Conservation (phyloP, 2,888 invertebrate species). For the Morpho deidamia region DNA sequence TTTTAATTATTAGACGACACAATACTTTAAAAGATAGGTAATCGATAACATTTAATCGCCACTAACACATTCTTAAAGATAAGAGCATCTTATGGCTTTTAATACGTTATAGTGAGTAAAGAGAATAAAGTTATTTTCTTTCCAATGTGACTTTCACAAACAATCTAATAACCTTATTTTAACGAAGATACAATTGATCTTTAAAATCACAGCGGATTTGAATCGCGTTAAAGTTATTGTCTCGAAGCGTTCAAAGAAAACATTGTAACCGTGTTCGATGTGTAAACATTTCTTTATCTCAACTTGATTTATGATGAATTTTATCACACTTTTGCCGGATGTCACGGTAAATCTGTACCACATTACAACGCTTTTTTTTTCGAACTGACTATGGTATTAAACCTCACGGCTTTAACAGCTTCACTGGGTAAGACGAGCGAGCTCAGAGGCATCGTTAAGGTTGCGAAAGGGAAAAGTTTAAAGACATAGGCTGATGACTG, state of each 20-base stretch:
- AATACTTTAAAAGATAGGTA: conserved; percentile 4
- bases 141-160: no score
- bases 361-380: no score
- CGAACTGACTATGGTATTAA: no score
- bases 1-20: conserved; percentile 42
- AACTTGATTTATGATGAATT: background rate
- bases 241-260: background rate
- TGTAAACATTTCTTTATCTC: background rate
- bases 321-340: background rate
- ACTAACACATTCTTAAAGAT: background rate
- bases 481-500: no score
- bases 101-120: background rate
- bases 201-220: no score
- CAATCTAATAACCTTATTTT: no score
- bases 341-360: background rate
- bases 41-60: background rate
- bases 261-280: background rate
- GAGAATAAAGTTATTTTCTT: no score
- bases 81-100: background rate
- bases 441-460: no score
- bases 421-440: no score
- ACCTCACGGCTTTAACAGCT: no score
- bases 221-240: background rate
- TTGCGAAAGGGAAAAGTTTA: no score
- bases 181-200: no score